Percentiles rank a stretch among this genome's conserved stretches.
Conservation (phyloP, 2,888 invertebrate species). For the Drosophila imparisetae region DNA sequence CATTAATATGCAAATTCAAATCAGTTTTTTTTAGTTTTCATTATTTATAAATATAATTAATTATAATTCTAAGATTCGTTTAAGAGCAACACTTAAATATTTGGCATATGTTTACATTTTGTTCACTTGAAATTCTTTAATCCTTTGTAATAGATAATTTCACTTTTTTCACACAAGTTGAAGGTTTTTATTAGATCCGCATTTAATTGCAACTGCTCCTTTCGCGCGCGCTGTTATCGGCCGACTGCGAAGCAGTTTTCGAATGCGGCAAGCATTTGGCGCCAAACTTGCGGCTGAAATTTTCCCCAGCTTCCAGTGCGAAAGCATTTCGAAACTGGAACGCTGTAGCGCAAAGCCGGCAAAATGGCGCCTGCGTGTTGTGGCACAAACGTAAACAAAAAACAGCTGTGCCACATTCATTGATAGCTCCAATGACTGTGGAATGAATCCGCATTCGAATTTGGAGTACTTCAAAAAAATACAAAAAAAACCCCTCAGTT, state of each 20-base stretch:
- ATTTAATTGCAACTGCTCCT: slow-evolving; percentile 19
- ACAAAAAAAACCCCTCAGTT: neutral
- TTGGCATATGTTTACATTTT: neutral
- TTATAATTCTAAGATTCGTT: neutral
- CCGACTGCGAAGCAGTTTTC: slow-evolving; percentile 43
- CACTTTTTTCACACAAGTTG: neutral
- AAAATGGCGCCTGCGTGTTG: slow-evolving; percentile 60
- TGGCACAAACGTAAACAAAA: slow-evolving; percentile 56
- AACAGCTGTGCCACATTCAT: slow-evolving; percentile 57
- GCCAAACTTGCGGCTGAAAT: slow-evolving; percentile 60
- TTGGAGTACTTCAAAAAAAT: neutral
- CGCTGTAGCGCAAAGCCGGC: slow-evolving; percentile 46
- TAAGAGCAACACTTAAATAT: neutral
- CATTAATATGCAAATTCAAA: neutral
- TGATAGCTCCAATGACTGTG: slow-evolving; percentile 8
- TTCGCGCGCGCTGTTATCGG: slow-evolving; percentile 56
- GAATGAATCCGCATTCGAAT: neutral
- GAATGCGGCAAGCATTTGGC: slow-evolving; percentile 53
- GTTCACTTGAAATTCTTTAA: neutral
- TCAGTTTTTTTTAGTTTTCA: neutral
- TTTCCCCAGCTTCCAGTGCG: slow-evolving; percentile 61
- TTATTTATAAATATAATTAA: no score
- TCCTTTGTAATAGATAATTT: neutral
- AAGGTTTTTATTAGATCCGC: slow-evolving; percentile 21
- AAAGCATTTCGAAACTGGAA: slow-evolving; percentile 49